phyloP scores from a whole-genome alignment of 1,140 invertebrate species.

The Apis dorsata region DNA sequence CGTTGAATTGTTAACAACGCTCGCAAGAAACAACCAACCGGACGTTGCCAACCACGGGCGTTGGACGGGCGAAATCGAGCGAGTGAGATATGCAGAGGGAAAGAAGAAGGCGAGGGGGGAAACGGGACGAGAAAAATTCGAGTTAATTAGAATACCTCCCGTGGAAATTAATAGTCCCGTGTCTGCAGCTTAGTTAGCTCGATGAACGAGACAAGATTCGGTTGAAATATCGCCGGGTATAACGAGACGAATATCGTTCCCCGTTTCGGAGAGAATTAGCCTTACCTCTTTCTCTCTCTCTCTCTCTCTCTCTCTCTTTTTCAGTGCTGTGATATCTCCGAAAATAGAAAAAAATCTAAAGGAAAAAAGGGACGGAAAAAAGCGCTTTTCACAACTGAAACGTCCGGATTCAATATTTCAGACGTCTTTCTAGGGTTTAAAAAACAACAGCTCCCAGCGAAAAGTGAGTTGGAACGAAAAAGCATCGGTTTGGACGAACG shows the following conservation, averaged over 20 bases:
- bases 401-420: neutral
- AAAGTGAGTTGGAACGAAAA: conserved; percentile 6
- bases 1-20: neutral
- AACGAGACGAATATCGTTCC: neutral
- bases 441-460: neutral
- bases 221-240: neutral
- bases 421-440: neutral
- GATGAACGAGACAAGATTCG: neutral
- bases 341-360: neutral
- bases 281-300: too few relatives aligned
- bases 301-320: too few relatives aligned
- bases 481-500: neutral
- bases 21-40: neutral
- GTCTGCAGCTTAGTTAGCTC: neutral
- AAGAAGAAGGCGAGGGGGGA: neutral
- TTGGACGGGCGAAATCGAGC: neutral
- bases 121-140: neutral
- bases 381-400: too few relatives aligned
- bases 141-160: neutral
- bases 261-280: too few relatives aligned
- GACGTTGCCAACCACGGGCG: neutral
- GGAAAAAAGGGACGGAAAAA: too few relatives aligned
- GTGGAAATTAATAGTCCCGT: conserved; percentile 5
- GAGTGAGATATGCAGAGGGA: neutral
- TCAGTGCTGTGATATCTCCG: too few relatives aligned